Evolutionary conservation across 2,888 invertebrate genomes (phyloP).

Genomic region (Scrobipalpa costella): DNA sequence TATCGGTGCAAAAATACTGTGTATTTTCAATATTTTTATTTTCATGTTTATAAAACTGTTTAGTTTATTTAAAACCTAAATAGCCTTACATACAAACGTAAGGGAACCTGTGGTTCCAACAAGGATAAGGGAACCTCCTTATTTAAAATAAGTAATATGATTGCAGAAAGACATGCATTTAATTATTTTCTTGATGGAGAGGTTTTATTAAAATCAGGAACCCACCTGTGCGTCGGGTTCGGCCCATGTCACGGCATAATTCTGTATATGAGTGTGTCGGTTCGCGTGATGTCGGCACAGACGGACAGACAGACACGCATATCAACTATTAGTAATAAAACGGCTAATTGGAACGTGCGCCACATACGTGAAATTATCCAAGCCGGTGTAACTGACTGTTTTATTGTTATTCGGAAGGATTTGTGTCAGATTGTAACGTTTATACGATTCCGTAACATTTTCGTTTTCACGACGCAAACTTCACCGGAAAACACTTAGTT

Average conservation of each 20-base stretch:
- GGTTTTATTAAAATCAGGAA: no score
- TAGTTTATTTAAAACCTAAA: no score
- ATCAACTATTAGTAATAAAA: slow-evolving; percentile 72
- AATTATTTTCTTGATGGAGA: no score
- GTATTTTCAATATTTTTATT: no score
- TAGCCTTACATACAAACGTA: no score
- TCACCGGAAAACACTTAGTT: not conserved
- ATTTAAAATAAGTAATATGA: no score
- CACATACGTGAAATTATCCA: slow-evolving; percentile 49
- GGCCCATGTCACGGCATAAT: slow-evolving; percentile 57
- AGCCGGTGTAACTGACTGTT: slow-evolving; percentile 56
- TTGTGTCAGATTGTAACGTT: slow-evolving; percentile 1
- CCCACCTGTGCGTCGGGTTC: slow-evolving; percentile 41
- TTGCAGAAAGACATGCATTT: no score
- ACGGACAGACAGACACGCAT: slow-evolving; percentile 68
- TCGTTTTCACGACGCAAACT: not conserved
- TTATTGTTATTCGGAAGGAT: slow-evolving; percentile 46
- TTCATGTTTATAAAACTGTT: no score
- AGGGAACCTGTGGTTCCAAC: no score
- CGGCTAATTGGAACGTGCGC: slow-evolving; percentile 72
- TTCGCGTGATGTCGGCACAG: slow-evolving; percentile 65
- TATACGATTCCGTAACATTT: slow-evolving; percentile 32
- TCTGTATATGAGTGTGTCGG: slow-evolving; percentile 54
- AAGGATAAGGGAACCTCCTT: no score
- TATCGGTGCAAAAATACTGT: no score